Evolutionary conservation across 2,797 vertebrate genomes (phyloP).

Genomic region (Macrochelys suwanniensis): DNA sequence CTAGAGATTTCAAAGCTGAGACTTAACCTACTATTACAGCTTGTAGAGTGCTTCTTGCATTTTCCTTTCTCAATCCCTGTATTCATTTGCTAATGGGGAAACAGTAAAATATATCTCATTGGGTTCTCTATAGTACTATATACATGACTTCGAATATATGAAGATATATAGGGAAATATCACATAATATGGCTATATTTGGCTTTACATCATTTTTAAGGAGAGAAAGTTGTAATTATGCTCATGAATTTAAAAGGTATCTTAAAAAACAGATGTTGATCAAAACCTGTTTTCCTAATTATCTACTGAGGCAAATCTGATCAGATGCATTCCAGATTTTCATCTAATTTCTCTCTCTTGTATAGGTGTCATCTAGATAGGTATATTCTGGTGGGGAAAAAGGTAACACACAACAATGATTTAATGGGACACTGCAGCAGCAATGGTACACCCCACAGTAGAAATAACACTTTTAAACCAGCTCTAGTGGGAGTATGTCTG

Average conservation of each 20-base stretch:
- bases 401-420: neutral
- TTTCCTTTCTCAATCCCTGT: neutral
- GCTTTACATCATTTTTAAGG: constrained; percentile 1
- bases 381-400: neutral
- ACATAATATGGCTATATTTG: neutral
- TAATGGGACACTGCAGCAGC: neutral
- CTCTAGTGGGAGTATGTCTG: neutral
- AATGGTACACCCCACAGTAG: neutral
- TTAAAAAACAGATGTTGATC: accelerated
- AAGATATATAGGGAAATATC: neutral
- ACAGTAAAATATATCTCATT: neutral
- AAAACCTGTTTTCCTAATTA: constrained; percentile 14
- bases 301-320: neutral
- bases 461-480: neutral
- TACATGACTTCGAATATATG: neutral
- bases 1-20: neutral
- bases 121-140: neutral
- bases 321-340: neutral
- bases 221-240: neutral
- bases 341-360: neutral
- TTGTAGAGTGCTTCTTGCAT: neutral
- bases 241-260: neutral
- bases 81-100: neutral
- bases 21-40: neutral
- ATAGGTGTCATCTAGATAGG: neutral